Evolutionary conservation across 2,888 invertebrate species (phyloP).

Genomic region (Microctonus brassicae): DNA sequence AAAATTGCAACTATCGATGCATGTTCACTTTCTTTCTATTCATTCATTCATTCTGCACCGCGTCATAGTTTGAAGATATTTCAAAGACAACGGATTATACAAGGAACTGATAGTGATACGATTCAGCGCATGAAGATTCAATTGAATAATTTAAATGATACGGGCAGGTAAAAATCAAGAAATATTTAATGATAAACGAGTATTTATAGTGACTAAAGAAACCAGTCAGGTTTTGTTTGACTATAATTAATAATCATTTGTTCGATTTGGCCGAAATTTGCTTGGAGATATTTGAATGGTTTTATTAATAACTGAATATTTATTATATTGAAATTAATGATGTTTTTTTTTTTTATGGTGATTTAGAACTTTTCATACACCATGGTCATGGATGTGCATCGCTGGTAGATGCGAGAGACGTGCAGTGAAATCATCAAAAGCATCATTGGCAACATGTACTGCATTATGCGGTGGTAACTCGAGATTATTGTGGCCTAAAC

Average conservation of each 20-base stretch:
- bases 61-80: slow-evolving; percentile 59
- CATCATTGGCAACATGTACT: slow-evolving; percentile 81
- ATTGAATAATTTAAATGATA: slow-evolving; percentile 15
- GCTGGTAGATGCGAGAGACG: slow-evolving; percentile 78
- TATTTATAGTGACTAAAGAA: background rate
- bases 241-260: background rate
- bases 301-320: background rate
- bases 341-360: background rate
- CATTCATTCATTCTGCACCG: background rate
- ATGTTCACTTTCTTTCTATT: background rate
- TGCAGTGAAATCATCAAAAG: slow-evolving; percentile 76
- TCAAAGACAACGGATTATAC: slow-evolving; percentile 58
- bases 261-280: background rate
- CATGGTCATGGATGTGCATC: slow-evolving; percentile 85
- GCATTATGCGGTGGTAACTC: slow-evolving; percentile 81
- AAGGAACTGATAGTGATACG: slow-evolving; percentile 58
- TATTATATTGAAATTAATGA: background rate
- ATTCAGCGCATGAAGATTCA: slow-evolving; percentile 38
- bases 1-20: background rate
- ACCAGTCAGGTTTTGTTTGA: background rate
- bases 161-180: slow-evolving; percentile 27
- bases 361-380: slow-evolving; percentile 66
- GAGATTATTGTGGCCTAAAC: slow-evolving; percentile 83
- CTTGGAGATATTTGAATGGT: too few species aligned
- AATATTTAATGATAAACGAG: background rate